Evolutionary conservation across 2,113 vertebrate genomes (phyloP).

Genomic region (Reinhardtius hippoglossoides): DNA sequence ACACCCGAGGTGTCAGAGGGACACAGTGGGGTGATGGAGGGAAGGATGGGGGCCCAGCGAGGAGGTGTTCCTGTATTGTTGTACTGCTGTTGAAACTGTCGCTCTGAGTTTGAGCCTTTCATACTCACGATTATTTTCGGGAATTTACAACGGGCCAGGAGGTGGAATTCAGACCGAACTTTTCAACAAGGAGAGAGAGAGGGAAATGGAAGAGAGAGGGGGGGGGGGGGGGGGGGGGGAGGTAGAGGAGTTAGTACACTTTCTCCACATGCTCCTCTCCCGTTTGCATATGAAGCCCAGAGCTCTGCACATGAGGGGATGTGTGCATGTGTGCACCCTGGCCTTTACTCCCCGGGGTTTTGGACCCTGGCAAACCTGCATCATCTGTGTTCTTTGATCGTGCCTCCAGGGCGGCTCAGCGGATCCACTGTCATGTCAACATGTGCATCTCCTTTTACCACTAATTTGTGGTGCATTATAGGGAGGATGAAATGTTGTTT

Average conservation of each 20-base stretch:
- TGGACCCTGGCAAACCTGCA: slow-evolving; percentile 38
- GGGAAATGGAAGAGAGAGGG: not conserved
- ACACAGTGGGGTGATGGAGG: slow-evolving; percentile 55
- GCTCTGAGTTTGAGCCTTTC: slow-evolving; percentile 62
- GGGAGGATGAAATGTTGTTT: slow-evolving; percentile 9
- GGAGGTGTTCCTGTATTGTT: slow-evolving; percentile 74
- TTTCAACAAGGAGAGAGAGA: slow-evolving; percentile 39
- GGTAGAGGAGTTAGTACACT: slow-evolving; percentile 25
- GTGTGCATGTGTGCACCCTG: slow-evolving; percentile 38
- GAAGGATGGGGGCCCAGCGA: slow-evolving; percentile 56
- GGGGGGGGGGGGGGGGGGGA: not conserved
- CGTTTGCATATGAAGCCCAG: slow-evolving; percentile 44
- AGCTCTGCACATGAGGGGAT: slow-evolving; percentile 14
- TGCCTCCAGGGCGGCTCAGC: slow-evolving; percentile 34
- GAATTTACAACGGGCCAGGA: slow-evolving; percentile 54
- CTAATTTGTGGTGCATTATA: slow-evolving; percentile 1
- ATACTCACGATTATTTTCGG: slow-evolving; percentile 51
- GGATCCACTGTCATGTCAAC: slow-evolving; percentile 54
- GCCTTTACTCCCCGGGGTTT: slow-evolving; percentile 29
- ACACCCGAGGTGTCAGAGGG: slow-evolving; percentile 71
- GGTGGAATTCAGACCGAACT: slow-evolving; percentile 38
- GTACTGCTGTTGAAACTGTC: slow-evolving; percentile 75
- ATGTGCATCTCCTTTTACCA: slow-evolving; percentile 48
- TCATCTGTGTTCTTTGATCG: slow-evolving; percentile 61
- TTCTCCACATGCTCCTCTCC: slow-evolving; percentile 54